A percentile compares a stretch with the other conserved stretches of the same genome.
Conservation (phyloP, 1,140 invertebrate genomes). For the Drosophila rhopaloa region DNA sequence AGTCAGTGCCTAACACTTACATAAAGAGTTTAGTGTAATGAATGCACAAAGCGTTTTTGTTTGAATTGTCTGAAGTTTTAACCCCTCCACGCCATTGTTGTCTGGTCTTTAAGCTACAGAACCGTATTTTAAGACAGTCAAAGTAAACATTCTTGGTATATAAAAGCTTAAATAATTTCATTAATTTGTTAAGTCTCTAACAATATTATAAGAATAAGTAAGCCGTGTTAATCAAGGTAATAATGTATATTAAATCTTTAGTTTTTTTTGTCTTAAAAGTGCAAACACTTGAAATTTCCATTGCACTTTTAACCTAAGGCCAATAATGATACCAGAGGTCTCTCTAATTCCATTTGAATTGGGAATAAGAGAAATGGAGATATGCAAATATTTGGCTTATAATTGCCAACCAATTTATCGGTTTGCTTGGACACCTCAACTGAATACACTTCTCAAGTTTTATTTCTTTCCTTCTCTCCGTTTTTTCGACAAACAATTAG, state of each 20-base stretch:
- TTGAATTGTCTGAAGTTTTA: conserved; percentile 23
- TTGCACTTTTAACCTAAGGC: conserved; percentile 3
- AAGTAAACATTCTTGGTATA: no score
- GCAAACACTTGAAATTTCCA: conserved; percentile 4
- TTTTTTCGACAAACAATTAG: conserved; percentile 51
- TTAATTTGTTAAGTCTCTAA: no score
- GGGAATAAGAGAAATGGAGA: conserved; percentile 27
- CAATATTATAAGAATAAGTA: no score
- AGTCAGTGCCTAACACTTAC: neutral
- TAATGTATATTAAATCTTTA: neutral
- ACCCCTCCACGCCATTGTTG: conserved; percentile 6
- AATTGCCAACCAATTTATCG: conserved; percentile 53
- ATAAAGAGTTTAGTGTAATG: conserved; percentile 8
- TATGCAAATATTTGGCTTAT: conserved; percentile 58
- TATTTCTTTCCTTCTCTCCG: conserved; percentile 8
- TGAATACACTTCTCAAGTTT: conserved; percentile 27
- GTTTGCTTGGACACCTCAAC: conserved; percentile 48
- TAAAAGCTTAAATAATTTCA: no score
- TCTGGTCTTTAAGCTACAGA: neutral
- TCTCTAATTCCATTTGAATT: conserved; percentile 47
- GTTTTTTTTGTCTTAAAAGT: neutral
- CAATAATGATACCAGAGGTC: conserved; percentile 26
- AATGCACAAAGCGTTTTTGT: conserved; percentile 20
- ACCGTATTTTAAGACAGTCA: no score
- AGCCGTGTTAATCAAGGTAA: no score